phyloP scores from a whole-genome alignment of 2,113 vertebrate species.

The Lepus timidus region DNA sequence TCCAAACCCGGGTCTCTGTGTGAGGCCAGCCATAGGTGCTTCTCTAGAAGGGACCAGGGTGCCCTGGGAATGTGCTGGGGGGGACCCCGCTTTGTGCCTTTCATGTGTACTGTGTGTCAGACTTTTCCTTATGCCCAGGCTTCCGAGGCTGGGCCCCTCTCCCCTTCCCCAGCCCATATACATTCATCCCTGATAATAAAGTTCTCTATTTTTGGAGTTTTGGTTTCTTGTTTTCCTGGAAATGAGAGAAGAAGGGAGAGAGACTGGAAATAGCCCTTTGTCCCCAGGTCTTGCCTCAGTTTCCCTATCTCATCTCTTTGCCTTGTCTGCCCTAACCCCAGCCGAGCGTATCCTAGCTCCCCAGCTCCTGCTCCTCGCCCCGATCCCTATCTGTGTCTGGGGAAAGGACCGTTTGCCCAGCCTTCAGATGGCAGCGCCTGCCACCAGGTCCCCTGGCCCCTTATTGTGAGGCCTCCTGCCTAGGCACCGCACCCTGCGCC shows the following conservation, averaged over 20 bases:
- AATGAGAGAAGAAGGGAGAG: conserved; percentile 84
- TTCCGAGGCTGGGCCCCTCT: conserved; percentile 44
- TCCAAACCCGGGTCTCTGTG: conserved; percentile 20
- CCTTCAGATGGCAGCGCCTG: neutral
- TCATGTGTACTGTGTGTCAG: conserved; percentile 71
- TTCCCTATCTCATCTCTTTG: conserved; percentile 19
- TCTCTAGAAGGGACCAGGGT: conserved; percentile 32
- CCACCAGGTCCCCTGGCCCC: neutral
- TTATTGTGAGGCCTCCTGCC: neutral
- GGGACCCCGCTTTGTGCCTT: conserved; percentile 66
- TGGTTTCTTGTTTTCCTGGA: conserved; percentile 87
- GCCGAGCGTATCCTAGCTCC: neutral
- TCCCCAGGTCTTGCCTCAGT: conserved; percentile 7
- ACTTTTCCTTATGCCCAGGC: conserved; percentile 3
- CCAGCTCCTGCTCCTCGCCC: neutral
- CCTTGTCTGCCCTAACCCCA: neutral
- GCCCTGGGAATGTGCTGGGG: conserved; percentile 22
- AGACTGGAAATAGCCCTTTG: conserved; percentile 75
- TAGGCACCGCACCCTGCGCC: neutral
- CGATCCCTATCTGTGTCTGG: neutral
- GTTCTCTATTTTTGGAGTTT: conserved; percentile 89
- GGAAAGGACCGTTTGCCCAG: neutral
- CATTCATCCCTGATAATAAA: conserved; percentile 88
- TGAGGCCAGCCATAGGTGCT: conserved; percentile 50
- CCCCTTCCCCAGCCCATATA: conserved; percentile 63